Evolutionary conservation across 2,888 invertebrate genomes (phyloP), one percentile per base, ranked within the genome.

Genomic region (Hirtodrosophila alboralis): DNA sequence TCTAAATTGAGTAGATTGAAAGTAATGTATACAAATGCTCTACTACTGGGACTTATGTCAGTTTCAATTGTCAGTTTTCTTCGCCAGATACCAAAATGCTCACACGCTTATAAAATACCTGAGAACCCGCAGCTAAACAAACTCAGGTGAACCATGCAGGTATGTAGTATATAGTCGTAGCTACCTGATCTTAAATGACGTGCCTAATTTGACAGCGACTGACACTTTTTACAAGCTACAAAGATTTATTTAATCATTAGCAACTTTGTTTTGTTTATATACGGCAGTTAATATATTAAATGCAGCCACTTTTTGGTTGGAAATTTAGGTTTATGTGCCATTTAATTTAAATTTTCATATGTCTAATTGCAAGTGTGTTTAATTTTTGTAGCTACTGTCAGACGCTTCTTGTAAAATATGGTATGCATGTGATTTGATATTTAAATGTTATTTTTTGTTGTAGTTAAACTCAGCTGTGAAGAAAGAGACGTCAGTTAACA

Each of bases 231-330:
- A 66, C 65, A 63, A 61, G 74, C 47, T 27, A 8, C 44, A 7
- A 59, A 80, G 79, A 79, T 80, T 84, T 80, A 84, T 80, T 65
- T 34, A 60, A 65, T 80, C 74, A 84, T 79, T 84, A 83, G 68
- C 52, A 62, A 41, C n/a, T 41, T 27, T 34, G 6, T 28, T 48
- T 48, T 12, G 49, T 7, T 14, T 28, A 41, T 12, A n/a, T 41
- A 31, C 14, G 28, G 48, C 51, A 61, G 63, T 45, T 70, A n/a
- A 59, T 79, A 63, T 63, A 65, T 76, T 58, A 61, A 74, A 68
- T 76, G 70, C 62, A 75, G 41, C 59, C 57, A 72, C 49, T 62
- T 75, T 70, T 47, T 33, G 45, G 40, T 16, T 41, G 57, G 68
- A 56, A 68, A 83, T 79, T 31, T 61, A 33, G 79, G 83, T 83